phyloP scores from a whole-genome alignment of 2,888 invertebrate species.

The Melieria picta region DNA sequence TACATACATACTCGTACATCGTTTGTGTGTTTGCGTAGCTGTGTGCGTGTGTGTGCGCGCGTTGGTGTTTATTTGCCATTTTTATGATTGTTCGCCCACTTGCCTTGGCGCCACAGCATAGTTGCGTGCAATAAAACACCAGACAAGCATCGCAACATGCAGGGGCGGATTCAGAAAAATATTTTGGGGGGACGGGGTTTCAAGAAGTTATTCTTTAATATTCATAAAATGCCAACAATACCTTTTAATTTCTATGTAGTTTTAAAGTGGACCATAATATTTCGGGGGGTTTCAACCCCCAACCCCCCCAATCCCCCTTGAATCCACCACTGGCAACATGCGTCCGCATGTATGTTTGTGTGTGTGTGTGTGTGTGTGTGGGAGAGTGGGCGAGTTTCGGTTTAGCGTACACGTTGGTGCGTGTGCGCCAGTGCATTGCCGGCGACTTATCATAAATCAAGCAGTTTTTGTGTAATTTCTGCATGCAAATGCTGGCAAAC shows the following conservation, averaged over 20 bases:
- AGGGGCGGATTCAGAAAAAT: not conserved
- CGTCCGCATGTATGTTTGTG: not conserved
- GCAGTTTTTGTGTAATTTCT: constrained; percentile 15
- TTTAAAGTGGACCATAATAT: no score
- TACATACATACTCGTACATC: not conserved
- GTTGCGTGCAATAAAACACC: constrained; percentile 3
- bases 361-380: not conserved
- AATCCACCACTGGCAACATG: no score
- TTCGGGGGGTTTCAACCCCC: no score
- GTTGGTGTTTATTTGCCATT: constrained; percentile 8
- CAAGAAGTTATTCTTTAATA: no score
- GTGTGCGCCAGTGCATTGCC: not conserved
- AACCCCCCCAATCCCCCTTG: no score
- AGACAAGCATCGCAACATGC: not conserved
- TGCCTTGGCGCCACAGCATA: not conserved
- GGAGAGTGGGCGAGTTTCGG: not conserved
- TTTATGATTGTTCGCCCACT: not conserved
- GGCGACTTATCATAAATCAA: constrained; percentile 20
- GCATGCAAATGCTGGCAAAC: constrained; percentile 2
- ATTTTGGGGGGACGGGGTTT: not conserved
- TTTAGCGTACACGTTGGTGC: not conserved
- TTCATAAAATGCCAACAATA: no score
- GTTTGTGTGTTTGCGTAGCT: not conserved
- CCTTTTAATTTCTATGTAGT: no score
- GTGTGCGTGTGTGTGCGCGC: not conserved